These are phyloP conservation scores for Larimichthys crocea DNA, from an alignment of 2,113 vertebrate genomes.

Conservation along the genomic window DNA sequence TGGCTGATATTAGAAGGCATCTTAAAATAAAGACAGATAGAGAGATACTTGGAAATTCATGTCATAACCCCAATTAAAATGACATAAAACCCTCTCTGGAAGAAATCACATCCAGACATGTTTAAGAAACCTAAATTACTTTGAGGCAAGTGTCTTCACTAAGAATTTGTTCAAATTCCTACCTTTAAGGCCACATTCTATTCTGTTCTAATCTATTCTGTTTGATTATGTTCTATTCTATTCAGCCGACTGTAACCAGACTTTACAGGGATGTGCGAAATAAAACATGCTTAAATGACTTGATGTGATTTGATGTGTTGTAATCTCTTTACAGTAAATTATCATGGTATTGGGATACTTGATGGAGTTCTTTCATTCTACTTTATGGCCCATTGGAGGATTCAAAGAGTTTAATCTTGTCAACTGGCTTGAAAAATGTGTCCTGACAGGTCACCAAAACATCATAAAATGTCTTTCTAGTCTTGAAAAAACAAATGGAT, in stretches of 20 bases:
- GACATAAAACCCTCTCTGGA: conserved; percentile 13
- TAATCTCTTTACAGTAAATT: conserved; percentile 65
- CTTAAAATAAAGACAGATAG: conserved; percentile 34
- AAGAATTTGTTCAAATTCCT: background rate
- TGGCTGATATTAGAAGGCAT: conserved; percentile 53
- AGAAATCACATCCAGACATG: conserved; percentile 13
- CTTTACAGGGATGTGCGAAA: conserved; percentile 41
- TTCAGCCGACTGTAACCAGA: background rate
- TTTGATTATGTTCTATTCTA: background rate
- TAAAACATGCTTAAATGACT: conserved; percentile 36
- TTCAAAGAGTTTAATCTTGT: conserved; percentile 67
- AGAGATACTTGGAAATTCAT: conserved; percentile 32
- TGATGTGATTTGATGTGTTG: conserved; percentile 56
- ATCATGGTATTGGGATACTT: background rate
- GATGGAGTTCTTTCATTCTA: conserved; percentile 33
- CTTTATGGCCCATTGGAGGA: conserved; percentile 6
- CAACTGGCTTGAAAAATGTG: conserved; percentile 35
- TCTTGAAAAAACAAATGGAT: conserved; percentile 18
- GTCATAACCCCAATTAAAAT: conserved; percentile 71
- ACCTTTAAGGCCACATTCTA: background rate
- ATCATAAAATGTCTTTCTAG: conserved; percentile 31
- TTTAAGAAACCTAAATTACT: conserved; percentile 17
- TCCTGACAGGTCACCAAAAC: conserved; percentile 30
- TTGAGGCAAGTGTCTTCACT: background rate
- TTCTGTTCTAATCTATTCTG: background rate